Evolutionary conservation across 2,797 vertebrate genomes (phyloP), one percentile per base, ranked within the genome.

Genomic region (Anguilla obscura): DNA sequence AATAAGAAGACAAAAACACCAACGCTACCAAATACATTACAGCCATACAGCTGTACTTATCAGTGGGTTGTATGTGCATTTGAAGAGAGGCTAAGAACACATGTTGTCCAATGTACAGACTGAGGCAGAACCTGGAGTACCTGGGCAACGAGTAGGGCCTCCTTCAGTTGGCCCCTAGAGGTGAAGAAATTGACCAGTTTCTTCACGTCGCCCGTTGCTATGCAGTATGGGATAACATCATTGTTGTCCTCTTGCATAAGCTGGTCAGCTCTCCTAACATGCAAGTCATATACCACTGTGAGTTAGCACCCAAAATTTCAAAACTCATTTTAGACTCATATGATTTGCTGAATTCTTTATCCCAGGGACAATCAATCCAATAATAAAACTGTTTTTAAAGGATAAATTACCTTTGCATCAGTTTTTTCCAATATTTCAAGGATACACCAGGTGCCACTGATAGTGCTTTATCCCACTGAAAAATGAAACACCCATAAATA

Each of bases 381-480:
- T 10, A 82, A 48, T 24, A 40, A 36, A 48, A 12, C 0, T n/a
- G 7, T 30, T 85, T 85, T 58, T 56, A 56, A 56, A 85, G 21
- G 21, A 30, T 7, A 80, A 50, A 87, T 93, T 95, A 97, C 98
- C 98, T 97, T 94, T 99, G 98, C 98, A 98, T 99, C 88, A 99
- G 94, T 90, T 98, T 99, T 93, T 94, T 99, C 98, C 98, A 99
- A 88, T 99, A 99, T 90, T 97, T 98, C 97, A 99, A 96, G 36
- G 98, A 99, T 58, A 99, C 98, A 52, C 98, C 98, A 24, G 98
- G 98, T 0, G 98, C 98, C 85, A 99, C 93, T 1, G 98, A 98
- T 79, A 99, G 94, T 0, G 98, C 98, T 92, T 97, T 99, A 93
- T 99, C 98, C 98, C 98, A 99, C 98, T 99, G 90, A 71, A 93